These are phyloP conservation scores for Choristoneura rosaceana DNA, from an alignment of 2,888 invertebrate species.

Conservation along the genomic window DNA sequence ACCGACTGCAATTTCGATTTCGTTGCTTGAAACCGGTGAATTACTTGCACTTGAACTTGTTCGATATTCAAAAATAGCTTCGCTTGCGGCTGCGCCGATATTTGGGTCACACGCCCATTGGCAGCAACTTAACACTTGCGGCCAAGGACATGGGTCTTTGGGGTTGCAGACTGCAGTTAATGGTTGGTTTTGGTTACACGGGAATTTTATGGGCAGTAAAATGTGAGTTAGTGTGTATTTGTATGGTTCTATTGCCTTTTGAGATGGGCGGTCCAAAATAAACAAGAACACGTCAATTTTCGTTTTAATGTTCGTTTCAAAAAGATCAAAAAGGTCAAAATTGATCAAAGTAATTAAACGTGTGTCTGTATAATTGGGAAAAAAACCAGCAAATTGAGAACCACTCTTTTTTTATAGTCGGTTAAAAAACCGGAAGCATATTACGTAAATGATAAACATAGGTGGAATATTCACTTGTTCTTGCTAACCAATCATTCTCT, in stretches of 20 bases:
- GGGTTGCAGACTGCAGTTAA: constrained; percentile 44
- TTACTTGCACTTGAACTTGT: constrained; percentile 69
- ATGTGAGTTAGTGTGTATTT: not conserved
- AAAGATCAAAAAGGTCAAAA: not conserved
- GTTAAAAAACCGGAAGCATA: no score
- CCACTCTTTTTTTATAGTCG: no score
- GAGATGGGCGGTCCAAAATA: not conserved
- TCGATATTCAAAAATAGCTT: constrained; percentile 74
- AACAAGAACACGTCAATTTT: no score
- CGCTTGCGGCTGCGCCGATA: constrained; percentile 59
- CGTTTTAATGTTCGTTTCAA: no score
- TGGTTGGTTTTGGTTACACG: constrained; percentile 13
- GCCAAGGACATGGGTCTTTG: constrained; percentile 68
- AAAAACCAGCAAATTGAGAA: no score
- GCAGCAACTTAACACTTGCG: constrained; percentile 69
- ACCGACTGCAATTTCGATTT: constrained; percentile 5
- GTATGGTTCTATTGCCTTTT: not conserved
- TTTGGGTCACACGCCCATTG: constrained; percentile 81
- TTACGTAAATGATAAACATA: no score
- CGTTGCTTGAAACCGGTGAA: constrained; percentile 27
- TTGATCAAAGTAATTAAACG: no score
- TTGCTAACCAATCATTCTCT: no score
- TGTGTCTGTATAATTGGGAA: no score
- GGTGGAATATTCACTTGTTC: no score
- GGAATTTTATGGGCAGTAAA: constrained; percentile 1